Base-by-base conservation (phyloP, 2,888 invertebrate genomes). In the Coronaproctus castanopsis region DNA sequence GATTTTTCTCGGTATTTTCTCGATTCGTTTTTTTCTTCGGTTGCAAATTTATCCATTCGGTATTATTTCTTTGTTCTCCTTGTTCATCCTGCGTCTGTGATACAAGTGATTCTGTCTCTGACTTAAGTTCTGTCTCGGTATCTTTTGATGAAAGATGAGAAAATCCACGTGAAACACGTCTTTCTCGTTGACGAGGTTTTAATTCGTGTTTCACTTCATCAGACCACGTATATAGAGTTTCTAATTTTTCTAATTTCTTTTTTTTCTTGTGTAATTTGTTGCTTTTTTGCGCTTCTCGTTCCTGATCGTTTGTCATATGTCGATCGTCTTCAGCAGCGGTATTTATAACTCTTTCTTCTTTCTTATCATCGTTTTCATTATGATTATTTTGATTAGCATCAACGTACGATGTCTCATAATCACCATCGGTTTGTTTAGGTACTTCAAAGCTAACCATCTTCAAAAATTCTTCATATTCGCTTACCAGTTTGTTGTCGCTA, bases 391-490 rank as follows among this genome's bases (percentile, higher is more conserved):
- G 52, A 24, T 57, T 58, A 2, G 55, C 53, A 8, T 57, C 52
- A 55, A 52, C 55, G 50, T 58, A 53, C 56, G 36, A 21, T 23
- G 24, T 24, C 52, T n/a, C 18, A 3, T 54, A 21, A 48, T 21
- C 14, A 5, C 49, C 36, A 2, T 53, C 50, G 20, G 52, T 21
- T 20, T 52, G 48, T 5, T 21, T 50, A 2, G 50, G 20, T 23
- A 20, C 21, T 3, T 57, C 57, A 23, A 60, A 52, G 2, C 48
- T 53, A 1, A 63, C 63, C 56, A 60, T 62, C 60, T 63, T 63
- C 36, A 63, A 52, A 55, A 63, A 63, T 50, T 63, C 58, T 62
- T 62, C 63, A 56, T 63, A 63, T 57, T 63, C 63, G 21, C 55
- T 54, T 53, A 52, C 58, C 21, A 63, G 50, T 50, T 57, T 58